These are phyloP conservation scores for Synanthedon andrenaeformis DNA, from an alignment of 2,888 invertebrate species.

Conservation along the genomic window DNA sequence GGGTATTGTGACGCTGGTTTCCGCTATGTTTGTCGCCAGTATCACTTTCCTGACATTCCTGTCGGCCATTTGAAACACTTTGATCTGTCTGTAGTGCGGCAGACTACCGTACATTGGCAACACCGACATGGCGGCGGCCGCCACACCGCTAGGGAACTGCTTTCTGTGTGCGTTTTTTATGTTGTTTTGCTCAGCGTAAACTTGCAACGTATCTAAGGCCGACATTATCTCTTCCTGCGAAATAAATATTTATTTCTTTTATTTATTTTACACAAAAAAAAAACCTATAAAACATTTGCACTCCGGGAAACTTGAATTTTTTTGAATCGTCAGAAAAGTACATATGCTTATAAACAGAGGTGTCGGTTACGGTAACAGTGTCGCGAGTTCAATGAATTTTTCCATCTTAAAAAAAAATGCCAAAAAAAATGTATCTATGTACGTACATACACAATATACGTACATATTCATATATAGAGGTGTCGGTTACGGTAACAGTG, in stretches of 20 bases:
- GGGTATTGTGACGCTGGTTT: conserved; percentile 95
- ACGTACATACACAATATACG: too few species aligned
- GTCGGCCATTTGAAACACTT: conserved; percentile 81
- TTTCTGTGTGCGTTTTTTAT: conserved; percentile 58
- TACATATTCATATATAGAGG: too few species aligned
- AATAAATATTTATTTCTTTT: neutral
- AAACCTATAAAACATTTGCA: too few species aligned
- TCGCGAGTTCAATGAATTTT: too few species aligned
- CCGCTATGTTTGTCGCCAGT: conserved; percentile 95
- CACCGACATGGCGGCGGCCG: conserved; percentile 69
- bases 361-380: too few species aligned
- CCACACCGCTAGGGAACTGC: conserved; percentile 42
- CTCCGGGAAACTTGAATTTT: too few species aligned
- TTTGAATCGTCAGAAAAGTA: too few species aligned
- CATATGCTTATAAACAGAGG: too few species aligned
- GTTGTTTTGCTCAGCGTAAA: conserved; percentile 65
- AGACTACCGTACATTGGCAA: conserved; percentile 95
- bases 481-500: too few species aligned
- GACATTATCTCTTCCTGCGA: conserved; percentile 88
- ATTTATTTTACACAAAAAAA: too few species aligned
- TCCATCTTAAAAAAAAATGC: too few species aligned
- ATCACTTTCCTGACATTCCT: conserved; percentile 87
- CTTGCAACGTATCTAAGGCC: conserved; percentile 75
- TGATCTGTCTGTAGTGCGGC: conserved; percentile 65
- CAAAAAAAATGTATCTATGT: too few species aligned